Evolutionary conservation across 2,113 vertebrate genomes (phyloP).

Genomic region (Mohoua ochrocephala): DNA sequence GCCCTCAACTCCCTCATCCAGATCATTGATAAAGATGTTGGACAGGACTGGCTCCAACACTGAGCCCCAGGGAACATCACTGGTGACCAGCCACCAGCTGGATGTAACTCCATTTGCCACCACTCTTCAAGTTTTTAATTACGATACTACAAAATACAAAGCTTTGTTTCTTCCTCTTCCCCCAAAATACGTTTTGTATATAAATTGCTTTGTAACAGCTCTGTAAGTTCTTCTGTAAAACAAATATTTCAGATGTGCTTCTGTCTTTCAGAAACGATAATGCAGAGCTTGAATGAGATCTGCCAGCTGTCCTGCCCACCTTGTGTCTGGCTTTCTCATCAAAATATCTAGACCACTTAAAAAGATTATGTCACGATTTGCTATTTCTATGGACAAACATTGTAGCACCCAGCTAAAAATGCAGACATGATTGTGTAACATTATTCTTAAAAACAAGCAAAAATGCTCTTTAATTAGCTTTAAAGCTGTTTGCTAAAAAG

Average conservation of each 20-base stretch:
- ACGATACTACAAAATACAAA: background rate
- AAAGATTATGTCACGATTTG: background rate
- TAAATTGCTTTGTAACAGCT: background rate
- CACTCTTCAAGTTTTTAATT: background rate
- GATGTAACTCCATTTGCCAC: background rate
- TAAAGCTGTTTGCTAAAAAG: constrained; percentile 11
- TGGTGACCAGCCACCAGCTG: background rate
- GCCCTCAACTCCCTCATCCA: background rate
- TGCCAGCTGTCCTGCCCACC: background rate
- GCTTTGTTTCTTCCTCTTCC: background rate
- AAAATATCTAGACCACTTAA: background rate
- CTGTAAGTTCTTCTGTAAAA: background rate
- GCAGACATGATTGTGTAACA: background rate
- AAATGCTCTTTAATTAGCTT: constrained; percentile 32
- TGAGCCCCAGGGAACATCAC: background rate
- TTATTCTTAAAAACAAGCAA: constrained; percentile 2
- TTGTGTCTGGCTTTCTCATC: background rate
- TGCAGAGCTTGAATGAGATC: background rate
- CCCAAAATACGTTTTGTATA: background rate
- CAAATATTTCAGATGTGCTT: background rate
- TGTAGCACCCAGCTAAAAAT: background rate
- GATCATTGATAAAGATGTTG: background rate
- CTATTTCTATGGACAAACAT: background rate
- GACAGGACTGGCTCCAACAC: background rate
- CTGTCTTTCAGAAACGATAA: background rate